A percentile compares a stretch with the other conserved stretches of the same genome.
Evolutionary conservation across 2,113 vertebrate species (phyloP).

Genomic region (Motacilla alba): DNA sequence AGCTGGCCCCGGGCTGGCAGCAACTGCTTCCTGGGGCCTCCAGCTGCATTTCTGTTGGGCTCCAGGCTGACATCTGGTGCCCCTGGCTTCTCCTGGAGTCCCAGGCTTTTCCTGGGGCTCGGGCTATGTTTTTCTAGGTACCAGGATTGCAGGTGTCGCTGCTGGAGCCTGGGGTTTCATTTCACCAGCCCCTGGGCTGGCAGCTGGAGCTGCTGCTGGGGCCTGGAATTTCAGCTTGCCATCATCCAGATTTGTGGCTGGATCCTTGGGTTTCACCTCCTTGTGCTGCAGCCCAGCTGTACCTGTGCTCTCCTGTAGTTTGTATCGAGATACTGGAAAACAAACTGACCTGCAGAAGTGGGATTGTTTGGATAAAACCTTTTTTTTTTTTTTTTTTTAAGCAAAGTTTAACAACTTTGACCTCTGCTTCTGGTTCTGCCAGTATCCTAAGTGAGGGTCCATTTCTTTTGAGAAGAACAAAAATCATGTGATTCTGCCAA

Average conservation of each 20-base stretch:
- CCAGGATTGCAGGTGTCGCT: slow-evolving; percentile 21
- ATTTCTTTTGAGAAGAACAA: slow-evolving; percentile 41
- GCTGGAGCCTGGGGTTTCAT: slow-evolving; percentile 38
- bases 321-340: slow-evolving; percentile 51
- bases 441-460: slow-evolving; percentile 17
- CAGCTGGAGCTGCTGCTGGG: slow-evolving; percentile 40
- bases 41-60: slow-evolving; percentile 30
- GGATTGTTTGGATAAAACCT: slow-evolving; percentile 16
- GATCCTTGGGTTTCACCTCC: slow-evolving; percentile 23
- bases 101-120: slow-evolving; percentile 22
- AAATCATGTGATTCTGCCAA: slow-evolving; percentile 54
- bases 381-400: not conserved
- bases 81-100: not conserved
- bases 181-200: slow-evolving; percentile 7
- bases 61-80: slow-evolving; percentile 34
- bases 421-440: slow-evolving; percentile 41
- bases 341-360: slow-evolving; percentile 24
- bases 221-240: slow-evolving; percentile 42
- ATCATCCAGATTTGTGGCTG: slow-evolving; percentile 24
- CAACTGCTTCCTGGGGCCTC: not conserved
- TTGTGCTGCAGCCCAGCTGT: slow-evolving; percentile 20
- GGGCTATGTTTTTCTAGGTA: slow-evolving; percentile 34
- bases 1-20: not conserved
- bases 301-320: slow-evolving; percentile 46
- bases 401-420: slow-evolving; percentile 12